phyloP scores from a whole-genome alignment of 92 coral and sea anemone species.

The Porites evermanni region DNA sequence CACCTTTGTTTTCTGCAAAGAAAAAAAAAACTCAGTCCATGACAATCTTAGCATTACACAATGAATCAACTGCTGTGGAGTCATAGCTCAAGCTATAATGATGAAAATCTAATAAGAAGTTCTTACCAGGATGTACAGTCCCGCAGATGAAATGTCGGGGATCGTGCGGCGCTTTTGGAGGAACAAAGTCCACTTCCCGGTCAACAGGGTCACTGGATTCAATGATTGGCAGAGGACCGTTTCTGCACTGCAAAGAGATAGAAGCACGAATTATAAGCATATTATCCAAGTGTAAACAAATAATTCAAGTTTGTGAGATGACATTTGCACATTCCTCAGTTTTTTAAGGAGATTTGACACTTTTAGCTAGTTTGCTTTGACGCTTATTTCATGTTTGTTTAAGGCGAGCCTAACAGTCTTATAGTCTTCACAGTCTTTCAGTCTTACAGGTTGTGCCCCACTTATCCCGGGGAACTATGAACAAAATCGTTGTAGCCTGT shows the following conservation, averaged over 20 bases:
- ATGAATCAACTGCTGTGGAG: too few relatives aligned
- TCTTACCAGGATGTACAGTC: slow-evolving; percentile 79
- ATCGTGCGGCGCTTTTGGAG: slow-evolving; percentile 83
- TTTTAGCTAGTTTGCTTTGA: too few relatives aligned
- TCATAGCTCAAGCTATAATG: neutral
- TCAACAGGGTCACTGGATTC: slow-evolving; percentile 86
- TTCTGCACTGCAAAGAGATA: slow-evolving; percentile 61
- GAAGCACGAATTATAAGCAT: neutral
- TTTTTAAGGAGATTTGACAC: too few relatives aligned
- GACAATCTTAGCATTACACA: neutral
- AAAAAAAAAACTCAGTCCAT: neutral
- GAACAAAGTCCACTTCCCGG: slow-evolving; percentile 88
- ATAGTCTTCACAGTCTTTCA: too few relatives aligned
- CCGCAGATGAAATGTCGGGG: slow-evolving; percentile 94
- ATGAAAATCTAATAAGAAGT: neutral
- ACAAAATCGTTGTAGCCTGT: too few relatives aligned
- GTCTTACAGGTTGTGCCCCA: too few relatives aligned
- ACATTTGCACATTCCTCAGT: neutral
- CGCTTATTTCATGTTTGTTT: too few relatives aligned
- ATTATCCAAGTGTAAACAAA: too few relatives aligned
- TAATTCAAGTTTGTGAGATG: neutral
- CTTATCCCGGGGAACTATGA: too few relatives aligned
- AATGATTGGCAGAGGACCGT: slow-evolving; percentile 84
- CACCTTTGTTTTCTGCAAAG: slow-evolving; percentile 57
- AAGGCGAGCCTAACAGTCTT: too few relatives aligned